Base-by-base conservation (phyloP, 2,888 invertebrate genomes). In the Buathra laborator region DNA sequence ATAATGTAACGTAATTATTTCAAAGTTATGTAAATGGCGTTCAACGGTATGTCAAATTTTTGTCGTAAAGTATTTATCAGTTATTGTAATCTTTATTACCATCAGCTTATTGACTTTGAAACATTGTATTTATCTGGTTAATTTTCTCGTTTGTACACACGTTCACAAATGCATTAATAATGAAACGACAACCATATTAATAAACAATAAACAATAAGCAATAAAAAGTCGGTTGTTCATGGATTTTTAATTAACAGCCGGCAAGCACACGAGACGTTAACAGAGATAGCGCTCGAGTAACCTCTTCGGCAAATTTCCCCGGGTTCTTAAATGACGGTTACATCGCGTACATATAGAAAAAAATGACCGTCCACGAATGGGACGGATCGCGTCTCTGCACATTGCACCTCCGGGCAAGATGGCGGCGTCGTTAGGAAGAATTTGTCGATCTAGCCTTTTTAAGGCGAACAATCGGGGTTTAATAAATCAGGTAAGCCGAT, bases 361-460 rank as follows among this genome's bases (percentile, higher is more conserved):
- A 64, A 48, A 4, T 48, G 64, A 75, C 62, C 74, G 74, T 62
- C 64, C 64, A 37, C 74, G 64, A 75, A 75, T 62, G 62, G n/a
- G 62, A 64, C 62, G 32, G 16, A 32, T 75, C 74, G 74, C 74
- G 74, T 75, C 74, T 76, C 66, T 89, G 88, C 90, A 90, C 90
- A 90, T 90, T 89, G 90, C 89, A 92, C 90, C 91, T 93, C 91
- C 92, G 92, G 89, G 95, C 96, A 97, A 96, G 95, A 98, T 98
- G 98, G 97, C 97, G 96, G 97, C 97, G 95, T 96, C 96, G 94
- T 96, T 97, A 94, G 97, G 97, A 95, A 96, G 97, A 95, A 96
- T 97, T 96, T 97, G 96, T 95, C 91, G 91, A 95, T 96, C 97
- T 94, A 96, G 96, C 94, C 96, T 98, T 94, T 96, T 98, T 93